These are phyloP conservation scores for Callaeas wilsoni DNA, from an alignment of 2,113 vertebrate species.

Conservation along the genomic window DNA sequence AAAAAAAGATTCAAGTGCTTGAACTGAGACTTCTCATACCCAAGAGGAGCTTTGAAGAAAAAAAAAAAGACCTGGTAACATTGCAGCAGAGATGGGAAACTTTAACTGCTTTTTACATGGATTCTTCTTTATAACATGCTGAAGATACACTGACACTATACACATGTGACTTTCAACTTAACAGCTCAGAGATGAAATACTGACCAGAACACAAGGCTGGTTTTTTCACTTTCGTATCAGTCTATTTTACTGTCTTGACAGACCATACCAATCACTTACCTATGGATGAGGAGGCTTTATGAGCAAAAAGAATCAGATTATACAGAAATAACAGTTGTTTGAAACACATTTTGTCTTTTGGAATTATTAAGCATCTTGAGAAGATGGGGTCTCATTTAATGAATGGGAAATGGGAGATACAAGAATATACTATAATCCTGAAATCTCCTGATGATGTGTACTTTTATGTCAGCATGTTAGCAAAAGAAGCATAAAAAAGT, in stretches of 20 bases:
- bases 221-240: conserved; percentile 10
- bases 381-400: conserved; percentile 36
- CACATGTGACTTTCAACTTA: not conserved
- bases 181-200: not conserved
- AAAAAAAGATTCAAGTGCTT: conserved; percentile 67
- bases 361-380: conserved; percentile 28
- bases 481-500: conserved; percentile 74
- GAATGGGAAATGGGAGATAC: conserved; percentile 29
- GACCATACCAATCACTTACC: not conserved
- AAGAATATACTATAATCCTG: conserved; percentile 53
- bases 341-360: conserved; percentile 36
- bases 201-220: not conserved
- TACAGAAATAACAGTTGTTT: not conserved
- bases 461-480: conserved; percentile 69
- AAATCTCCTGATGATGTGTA: conserved; percentile 56
- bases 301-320: conserved; percentile 12
- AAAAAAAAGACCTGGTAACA: conserved; percentile 29
- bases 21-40: conserved; percentile 68
- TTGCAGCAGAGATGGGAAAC: conserved; percentile 24
- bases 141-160: conserved; percentile 53
- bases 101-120: conserved; percentile 34
- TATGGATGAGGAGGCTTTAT: conserved; percentile 37
- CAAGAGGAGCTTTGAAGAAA: conserved; percentile 65
- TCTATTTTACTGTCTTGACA: conserved; percentile 10
- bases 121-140: conserved; percentile 51